Evolutionary conservation across 2,113 vertebrate species (phyloP).

Genomic region (Scopus umbretta): DNA sequence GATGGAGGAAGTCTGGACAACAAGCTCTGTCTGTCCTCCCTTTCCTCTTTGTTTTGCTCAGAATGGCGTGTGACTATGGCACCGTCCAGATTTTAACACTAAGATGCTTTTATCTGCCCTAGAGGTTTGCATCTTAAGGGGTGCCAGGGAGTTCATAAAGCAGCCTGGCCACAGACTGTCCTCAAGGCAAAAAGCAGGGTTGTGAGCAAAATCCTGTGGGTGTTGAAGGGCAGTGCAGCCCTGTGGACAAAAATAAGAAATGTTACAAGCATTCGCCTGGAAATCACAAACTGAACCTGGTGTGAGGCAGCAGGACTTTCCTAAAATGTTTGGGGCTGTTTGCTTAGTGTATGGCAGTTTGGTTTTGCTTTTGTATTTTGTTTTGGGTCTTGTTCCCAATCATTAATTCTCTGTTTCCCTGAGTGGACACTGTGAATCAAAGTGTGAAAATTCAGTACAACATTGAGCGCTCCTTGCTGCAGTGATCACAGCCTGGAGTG

Average conservation of each 20-base stretch:
- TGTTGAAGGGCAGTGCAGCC: not conserved
- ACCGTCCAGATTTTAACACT: not conserved
- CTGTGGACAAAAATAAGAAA: not conserved
- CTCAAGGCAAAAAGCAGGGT: not conserved
- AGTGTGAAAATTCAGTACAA: not conserved
- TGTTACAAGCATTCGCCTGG: not conserved
- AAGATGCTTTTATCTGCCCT: not conserved
- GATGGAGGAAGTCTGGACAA: not conserved
- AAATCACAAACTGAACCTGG: not conserved
- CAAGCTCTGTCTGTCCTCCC: not conserved
- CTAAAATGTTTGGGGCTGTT: not conserved
- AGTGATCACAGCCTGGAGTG: not conserved
- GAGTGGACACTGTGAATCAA: not conserved
- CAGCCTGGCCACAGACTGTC: not conserved
- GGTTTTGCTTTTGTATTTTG: not conserved
- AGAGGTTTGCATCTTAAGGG: not conserved
- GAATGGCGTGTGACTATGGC: fast-evolving
- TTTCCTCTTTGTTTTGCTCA: not conserved
- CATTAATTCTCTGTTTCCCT: not conserved
- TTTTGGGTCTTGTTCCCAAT: not conserved
- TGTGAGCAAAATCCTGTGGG: not conserved
- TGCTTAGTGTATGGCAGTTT: not conserved
- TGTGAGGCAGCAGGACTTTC: not conserved
- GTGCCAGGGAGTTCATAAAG: not conserved
- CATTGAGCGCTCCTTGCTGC: not conserved